phyloP scores from a whole-genome alignment of 2,113 vertebrate species.

The Tetrax tetrax region DNA sequence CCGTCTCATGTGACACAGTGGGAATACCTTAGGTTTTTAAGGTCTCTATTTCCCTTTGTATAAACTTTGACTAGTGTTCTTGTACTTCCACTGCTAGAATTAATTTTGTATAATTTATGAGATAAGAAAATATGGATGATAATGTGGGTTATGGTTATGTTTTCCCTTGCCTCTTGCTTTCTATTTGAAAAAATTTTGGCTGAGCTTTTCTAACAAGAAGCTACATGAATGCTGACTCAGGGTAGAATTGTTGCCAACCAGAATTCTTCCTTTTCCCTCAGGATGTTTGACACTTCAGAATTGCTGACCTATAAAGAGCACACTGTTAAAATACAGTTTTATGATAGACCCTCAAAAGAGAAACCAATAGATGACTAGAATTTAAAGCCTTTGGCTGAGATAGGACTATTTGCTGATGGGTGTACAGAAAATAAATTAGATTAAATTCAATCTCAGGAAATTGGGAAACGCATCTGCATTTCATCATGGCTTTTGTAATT shows the following conservation, averaged over 20 bases:
- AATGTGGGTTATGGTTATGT: background rate
- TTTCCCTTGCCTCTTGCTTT: background rate
- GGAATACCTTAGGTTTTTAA: background rate
- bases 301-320: background rate
- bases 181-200: background rate
- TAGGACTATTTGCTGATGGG: background rate
- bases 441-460: background rate
- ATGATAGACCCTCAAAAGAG: background rate
- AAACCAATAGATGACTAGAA: background rate
- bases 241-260: background rate
- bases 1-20: background rate
- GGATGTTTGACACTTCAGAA: background rate
- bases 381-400: background rate
- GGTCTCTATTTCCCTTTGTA: background rate
- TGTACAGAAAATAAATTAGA: background rate
- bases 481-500: background rate
- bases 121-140: background rate
- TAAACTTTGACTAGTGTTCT: background rate
- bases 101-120: background rate
- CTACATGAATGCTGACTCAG: background rate
- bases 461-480: background rate
- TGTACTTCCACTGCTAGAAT: background rate
- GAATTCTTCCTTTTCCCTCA: background rate
- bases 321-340: background rate
- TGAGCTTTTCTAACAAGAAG: background rate